A percentile compares a stretch with the other conserved stretches of the same genome.
Conservation (phyloP, 2,797 vertebrate species). For the Buceros bicornis region DNA sequence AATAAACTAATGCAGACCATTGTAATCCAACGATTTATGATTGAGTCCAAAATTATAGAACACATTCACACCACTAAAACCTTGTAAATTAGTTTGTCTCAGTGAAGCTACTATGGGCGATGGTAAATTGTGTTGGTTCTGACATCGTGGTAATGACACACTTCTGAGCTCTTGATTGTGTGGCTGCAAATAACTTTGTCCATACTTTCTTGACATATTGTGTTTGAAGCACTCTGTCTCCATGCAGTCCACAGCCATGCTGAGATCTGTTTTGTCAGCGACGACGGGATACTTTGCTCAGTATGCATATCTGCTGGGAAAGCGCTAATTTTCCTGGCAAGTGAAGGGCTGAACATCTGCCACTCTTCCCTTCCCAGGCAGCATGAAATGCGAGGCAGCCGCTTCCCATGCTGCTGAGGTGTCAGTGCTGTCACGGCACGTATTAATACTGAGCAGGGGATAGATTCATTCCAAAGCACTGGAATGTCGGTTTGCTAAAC, state of each 20-base stretch:
- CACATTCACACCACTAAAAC: rapidly evolving
- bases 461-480: not conserved
- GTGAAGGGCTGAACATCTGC: constrained; percentile 61
- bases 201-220: not conserved
- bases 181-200: not conserved
- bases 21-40: not conserved
- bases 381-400: constrained; percentile 10
- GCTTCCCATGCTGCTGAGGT: constrained; percentile 3
- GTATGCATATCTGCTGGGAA: constrained; percentile 1
- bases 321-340: constrained; percentile 63
- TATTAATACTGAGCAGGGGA: not conserved
- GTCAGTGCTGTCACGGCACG: not conserved
- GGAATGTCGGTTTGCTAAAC: not conserved
- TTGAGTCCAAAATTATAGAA: not conserved
- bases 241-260: not conserved
- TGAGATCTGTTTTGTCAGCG: constrained; percentile 40
- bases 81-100: not conserved
- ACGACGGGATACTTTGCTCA: constrained; percentile 29
- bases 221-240: not conserved
- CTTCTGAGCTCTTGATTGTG: not conserved
- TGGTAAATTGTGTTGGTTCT: not conserved
- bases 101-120: rapidly evolving
- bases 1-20: not conserved
- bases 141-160: not conserved
- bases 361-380: constrained; percentile 27